Evolutionary conservation across 2,888 invertebrate genomes (phyloP), one percentile per base, ranked within the genome.

Genomic region (Punctoribates punctum): DNA sequence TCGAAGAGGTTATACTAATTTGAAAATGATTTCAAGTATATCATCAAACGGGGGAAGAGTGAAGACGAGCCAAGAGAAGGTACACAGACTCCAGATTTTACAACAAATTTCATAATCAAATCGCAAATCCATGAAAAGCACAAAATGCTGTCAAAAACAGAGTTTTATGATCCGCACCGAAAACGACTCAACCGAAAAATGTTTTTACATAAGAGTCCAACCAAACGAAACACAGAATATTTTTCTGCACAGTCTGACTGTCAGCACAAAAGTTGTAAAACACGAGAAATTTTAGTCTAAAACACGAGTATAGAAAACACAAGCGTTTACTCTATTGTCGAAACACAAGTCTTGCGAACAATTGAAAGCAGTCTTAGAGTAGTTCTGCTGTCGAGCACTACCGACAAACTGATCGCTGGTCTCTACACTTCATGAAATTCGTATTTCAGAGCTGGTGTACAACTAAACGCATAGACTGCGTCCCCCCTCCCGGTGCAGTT

Each of bases 231-330:
- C 27, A 1, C 9, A 13, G 27, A 62, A 13, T 62, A 20, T 11
- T 27, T 62, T 34, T 9, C 60, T 17, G 23, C 60, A 60, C 48
- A 13, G 48, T 48, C 20, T 15, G n/a, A 20, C 54, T 20, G 54
- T 20, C 54, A 54, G 54, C n/a, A 54, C n/a, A 20, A 62, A 62
- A 62, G 15, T 62, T 62, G 62, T 62, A 62, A 62, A 62, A 62
- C 62, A 62, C 62, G 27, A 62, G 17, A n/a, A 54, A 20, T 54
- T n/a, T 54, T 15, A n/a, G n/a, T 5, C 5, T 6, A 13, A 48
- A 48, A 17, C 3, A 48, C n/a, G n/a, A n/a, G n/a, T n/a, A n/a
- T n/a, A 15, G 13, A n/a, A n/a, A 17, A 17, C 48, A 17, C 20
- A 15, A 20, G n/a, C n/a, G 54, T 54, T 6, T 20, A 5, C 5